Evolutionary conservation across 2,113 vertebrate genomes (phyloP), one percentile per base, ranked within the genome.

Genomic region (Beaufortia kweichowensis): DNA sequence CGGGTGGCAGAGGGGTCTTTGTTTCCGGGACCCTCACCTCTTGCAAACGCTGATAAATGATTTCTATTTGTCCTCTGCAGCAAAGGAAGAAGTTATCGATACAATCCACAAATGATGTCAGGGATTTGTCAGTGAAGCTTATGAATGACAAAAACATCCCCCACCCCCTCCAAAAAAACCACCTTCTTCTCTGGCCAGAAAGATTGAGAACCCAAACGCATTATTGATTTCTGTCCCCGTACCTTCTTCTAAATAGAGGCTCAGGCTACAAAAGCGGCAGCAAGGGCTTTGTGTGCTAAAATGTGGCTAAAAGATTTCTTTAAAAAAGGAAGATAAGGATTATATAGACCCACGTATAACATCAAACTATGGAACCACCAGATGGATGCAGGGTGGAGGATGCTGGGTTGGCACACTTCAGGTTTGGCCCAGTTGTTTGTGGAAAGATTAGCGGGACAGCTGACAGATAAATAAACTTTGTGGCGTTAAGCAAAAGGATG

Each of bases 51-150:
- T 95, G 93, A 95, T 94, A 95, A 96, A 96, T 95, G 92, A 94
- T 96, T 95, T 96, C 91, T 95, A 94, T 98, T 96, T 95, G 94
- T 96, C 94, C 94, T 97, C 93, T 91, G 90, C 93, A 88, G 93
- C 91, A 90, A 81, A 83, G 92, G 91, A 94, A 93, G 92, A 96
- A 94, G 93, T 94, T 95, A 96, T 98, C 93, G 93, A 98, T 97
- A 95, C 93, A 91, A 96, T 92, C 95, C 89, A 83, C 89, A 94
- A 94, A 95, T 95, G 93, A 95, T 96, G 95, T 95, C 94, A 95
- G 95, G 95, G 94, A 96, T 97, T 98, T 97, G 94, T 95, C 94
- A 93, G 93, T 89, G 90, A 90, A 92, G 94, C 95, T 95, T 95
- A 96, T 94, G 95, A 97, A 98, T 96, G 95, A 97, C 94, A 98